These are phyloP conservation scores for Malacoraja senta DNA, from an alignment of 2,797 vertebrate species.

Conservation along the genomic window DNA sequence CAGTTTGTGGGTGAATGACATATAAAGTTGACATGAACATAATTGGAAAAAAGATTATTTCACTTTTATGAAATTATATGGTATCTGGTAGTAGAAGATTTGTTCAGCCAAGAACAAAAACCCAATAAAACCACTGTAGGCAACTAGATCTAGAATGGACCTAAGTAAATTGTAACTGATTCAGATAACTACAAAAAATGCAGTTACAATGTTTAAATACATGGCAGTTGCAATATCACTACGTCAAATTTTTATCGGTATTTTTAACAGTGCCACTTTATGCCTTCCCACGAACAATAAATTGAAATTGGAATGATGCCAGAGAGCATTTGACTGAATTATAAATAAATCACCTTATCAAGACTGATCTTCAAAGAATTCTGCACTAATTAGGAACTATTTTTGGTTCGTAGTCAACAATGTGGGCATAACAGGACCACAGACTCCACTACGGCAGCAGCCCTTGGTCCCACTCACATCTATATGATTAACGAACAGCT, in stretches of 20 bases:
- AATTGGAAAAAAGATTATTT: constrained; percentile 23
- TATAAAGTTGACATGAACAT: constrained; percentile 1
- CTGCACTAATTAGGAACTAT: constrained; percentile 10
- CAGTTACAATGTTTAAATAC: background rate
- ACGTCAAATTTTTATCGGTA: background rate
- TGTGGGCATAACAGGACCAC: constrained; percentile 23
- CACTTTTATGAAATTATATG: background rate
- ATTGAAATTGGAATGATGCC: constrained; percentile 5
- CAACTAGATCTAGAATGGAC: background rate
- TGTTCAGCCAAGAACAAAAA: background rate
- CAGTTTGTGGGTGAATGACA: constrained; percentile 18
- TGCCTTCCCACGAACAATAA: background rate
- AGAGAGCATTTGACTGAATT: constrained; percentile 2
- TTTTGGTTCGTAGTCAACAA: constrained; percentile 12
- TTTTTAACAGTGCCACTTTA: background rate
- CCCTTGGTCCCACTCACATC: background rate
- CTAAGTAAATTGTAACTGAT: background rate
- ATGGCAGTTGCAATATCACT: background rate
- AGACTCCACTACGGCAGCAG: background rate
- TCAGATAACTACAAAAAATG: background rate
- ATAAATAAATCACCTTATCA: background rate
- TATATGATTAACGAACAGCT: background rate
- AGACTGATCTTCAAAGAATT: constrained; percentile 21
- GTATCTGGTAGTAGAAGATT: background rate
- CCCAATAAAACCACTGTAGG: background rate